Percentiles rank a stretch among this genome's conserved stretches.
Conservation (phyloP, 1,140 invertebrate species). For the Musca vetustissima region DNA sequence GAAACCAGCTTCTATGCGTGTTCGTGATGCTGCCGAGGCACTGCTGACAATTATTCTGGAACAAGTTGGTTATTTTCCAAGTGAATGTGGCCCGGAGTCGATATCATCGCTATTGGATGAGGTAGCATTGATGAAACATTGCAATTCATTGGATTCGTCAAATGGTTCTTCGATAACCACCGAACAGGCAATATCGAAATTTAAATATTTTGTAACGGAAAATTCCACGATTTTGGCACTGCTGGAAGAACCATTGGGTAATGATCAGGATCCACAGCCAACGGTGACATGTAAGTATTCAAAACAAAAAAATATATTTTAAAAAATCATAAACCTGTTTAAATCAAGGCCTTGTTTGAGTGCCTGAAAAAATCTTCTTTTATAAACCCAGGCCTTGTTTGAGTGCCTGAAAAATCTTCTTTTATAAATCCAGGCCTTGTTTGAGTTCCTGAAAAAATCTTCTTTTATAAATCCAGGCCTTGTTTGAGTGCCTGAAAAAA, state of each 20-base stretch:
- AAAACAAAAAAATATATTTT: not conserved
- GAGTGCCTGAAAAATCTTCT: too few relatives aligned
- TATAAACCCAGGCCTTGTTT: too few relatives aligned
- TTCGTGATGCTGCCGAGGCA: constrained; percentile 92
- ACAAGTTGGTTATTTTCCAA: constrained; percentile 85
- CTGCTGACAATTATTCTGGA: constrained; percentile 88
- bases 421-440: too few relatives aligned
- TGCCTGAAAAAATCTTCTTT: constrained; percentile 4
- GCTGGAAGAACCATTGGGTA: constrained; percentile 86
- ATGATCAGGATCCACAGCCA: constrained; percentile 76
- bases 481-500: too few relatives aligned
- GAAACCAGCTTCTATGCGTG: constrained; percentile 94
- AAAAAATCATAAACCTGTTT: not conserved
- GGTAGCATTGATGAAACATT: constrained; percentile 78
- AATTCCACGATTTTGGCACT: constrained; percentile 86
- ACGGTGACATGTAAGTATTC: constrained; percentile 63
- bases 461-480: too few relatives aligned
- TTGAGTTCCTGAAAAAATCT: too few relatives aligned
- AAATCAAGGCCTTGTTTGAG: too few relatives aligned
- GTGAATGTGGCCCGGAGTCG: constrained; percentile 80
- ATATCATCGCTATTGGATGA: constrained; percentile 87
- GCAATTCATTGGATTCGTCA: constrained; percentile 62
- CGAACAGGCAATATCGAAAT: constrained; percentile 59
- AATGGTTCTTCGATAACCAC: constrained; percentile 32
- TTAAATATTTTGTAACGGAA: constrained; percentile 90